Evolutionary conservation across 64 coral and sea anemone genomes (phyloP), one percentile per base, ranked within the genome.

Genomic region (Porites australiensis): DNA sequence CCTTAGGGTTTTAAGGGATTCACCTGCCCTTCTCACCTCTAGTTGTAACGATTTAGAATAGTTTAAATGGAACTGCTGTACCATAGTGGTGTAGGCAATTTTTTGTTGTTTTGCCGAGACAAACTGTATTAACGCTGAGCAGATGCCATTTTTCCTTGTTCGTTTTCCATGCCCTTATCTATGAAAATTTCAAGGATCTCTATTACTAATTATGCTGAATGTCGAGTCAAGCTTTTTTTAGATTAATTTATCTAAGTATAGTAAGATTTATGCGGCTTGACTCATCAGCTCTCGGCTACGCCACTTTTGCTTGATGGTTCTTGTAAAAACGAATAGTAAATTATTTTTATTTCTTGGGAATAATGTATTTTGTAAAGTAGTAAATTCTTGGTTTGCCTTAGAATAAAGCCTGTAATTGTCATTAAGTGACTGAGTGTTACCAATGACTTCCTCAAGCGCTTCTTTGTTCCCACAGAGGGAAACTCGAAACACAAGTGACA

Each of bases 281-380:
- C 81, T 68, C 2, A 11, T 4, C 62, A 51, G 62, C 5, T 12
- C 54, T 57, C 54, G 12, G 54, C 4, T 57, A 12, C 12, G 54
- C 54, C 54, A 12, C 81, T 69, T 84, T 67, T 10, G 62, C 13
- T 83, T 68, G 45, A 73, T 59, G 44, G 14, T 84, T 50, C 62
- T 19, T 84, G 81, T 84, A 68, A 84, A 68, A 68, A 68, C 64
- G 80, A 66, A 44, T 66, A 46, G 59, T 83, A 84, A 84, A 84
- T 84, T 84, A 84, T 84, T 84, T 84, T 84, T 84, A 84, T 84
- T 84, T 84, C 62, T 15, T 84, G 81, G 81, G 81, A 84, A 63
- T 84, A 84, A 84, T 68, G 81, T 84, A 67, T 84, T 84, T 67
- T 84, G 81, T 84, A 52, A 69, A 84, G 43, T 68, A 68, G 45